Conservation (phyloP, 2,113 vertebrate genomes). For the Oriolus oriolus region DNA sequence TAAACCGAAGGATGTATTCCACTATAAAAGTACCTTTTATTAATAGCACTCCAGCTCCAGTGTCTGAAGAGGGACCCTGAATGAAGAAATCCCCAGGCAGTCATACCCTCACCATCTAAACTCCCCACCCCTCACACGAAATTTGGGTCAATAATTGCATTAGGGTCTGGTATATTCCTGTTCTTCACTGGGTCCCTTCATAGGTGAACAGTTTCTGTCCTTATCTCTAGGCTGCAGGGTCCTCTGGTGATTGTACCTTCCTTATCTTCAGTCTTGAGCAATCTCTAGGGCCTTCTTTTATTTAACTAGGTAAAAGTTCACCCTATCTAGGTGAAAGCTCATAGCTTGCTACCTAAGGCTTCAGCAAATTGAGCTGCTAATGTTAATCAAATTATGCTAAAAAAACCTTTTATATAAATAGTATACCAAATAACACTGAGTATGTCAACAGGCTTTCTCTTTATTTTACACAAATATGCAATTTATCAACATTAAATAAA, state of each 20-base stretch:
- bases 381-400: not conserved
- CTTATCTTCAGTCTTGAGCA: not conserved
- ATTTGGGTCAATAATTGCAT: not conserved
- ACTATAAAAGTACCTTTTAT: not conserved
- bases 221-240: not conserved
- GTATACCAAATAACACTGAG: not conserved
- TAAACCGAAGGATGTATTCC: not conserved
- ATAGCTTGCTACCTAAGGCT: not conserved
- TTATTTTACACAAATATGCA: not conserved
- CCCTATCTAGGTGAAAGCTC: not conserved
- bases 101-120: not conserved
- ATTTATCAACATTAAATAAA: not conserved
- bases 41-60: not conserved
- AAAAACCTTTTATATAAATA: not conserved
- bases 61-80: not conserved
- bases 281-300: not conserved
- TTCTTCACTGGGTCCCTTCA: not conserved
- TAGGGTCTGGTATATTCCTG: not conserved
- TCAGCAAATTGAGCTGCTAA: not conserved
- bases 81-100: not conserved
- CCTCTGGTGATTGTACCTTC: not conserved
- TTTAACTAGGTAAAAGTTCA: not conserved
- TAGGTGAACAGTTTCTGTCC: not conserved
- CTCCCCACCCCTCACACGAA: rapidly evolving
- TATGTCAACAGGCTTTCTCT: not conserved